phyloP scores from a whole-genome alignment of 2,113 vertebrate species.

The Eulacestoma nigropectus region DNA sequence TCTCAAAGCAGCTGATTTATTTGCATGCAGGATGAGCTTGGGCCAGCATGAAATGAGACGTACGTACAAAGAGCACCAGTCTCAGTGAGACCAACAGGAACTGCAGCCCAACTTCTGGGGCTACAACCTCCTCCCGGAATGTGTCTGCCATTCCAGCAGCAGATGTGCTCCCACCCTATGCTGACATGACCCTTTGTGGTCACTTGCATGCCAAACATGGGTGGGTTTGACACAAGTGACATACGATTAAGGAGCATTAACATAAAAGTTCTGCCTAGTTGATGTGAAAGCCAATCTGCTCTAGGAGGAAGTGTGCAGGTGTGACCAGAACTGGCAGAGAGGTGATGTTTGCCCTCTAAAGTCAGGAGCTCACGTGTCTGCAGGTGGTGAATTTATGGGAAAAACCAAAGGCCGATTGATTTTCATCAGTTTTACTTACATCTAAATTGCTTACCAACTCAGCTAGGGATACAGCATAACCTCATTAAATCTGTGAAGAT shows the following conservation, averaged over 20 bases:
- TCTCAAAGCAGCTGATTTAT: neutral
- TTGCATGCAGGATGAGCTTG: neutral
- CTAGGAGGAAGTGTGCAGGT: neutral
- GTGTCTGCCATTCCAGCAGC: neutral
- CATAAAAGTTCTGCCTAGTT: neutral
- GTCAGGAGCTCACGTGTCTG: neutral
- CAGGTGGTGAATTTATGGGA: neutral
- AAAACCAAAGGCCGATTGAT: neutral
- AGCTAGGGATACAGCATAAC: neutral
- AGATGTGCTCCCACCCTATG: neutral
- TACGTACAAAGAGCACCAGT: neutral
- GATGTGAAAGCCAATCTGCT: neutral
- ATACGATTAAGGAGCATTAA: neutral
- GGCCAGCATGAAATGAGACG: neutral
- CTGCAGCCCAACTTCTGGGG: neutral
- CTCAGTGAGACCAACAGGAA: neutral
- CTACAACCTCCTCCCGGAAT: neutral
- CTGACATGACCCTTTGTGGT: neutral
- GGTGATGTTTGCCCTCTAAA: neutral
- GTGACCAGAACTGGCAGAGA: neutral
- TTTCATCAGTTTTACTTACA: neutral
- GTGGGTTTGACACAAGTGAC: neutral
- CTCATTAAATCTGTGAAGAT: neutral
- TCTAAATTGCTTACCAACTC: neutral
- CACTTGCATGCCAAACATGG: rapidly evolving